Percentiles rank a stretch among this genome's conserved stretches.
Conservation (phyloP, 2,113 vertebrate species). For the Eolophus roseicapilla region DNA sequence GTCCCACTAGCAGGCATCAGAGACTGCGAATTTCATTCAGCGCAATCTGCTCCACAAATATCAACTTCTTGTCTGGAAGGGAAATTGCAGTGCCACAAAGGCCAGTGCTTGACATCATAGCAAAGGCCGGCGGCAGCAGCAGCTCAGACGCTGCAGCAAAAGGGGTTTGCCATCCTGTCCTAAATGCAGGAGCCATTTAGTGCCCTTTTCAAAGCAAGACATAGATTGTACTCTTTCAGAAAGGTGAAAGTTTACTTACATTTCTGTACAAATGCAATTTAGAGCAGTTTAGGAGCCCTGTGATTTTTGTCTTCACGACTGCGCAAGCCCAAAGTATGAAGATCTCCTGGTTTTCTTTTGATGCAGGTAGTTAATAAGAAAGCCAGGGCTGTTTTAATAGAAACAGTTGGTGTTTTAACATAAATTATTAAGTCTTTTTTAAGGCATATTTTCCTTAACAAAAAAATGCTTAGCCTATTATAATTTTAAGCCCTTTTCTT, state of each 20-base stretch:
- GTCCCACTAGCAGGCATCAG: constrained; percentile 65
- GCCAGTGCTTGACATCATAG: constrained; percentile 37
- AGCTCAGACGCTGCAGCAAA: constrained; percentile 12
- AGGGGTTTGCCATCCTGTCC: neutral
- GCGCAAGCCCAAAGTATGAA: neutral
- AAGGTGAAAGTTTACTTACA: constrained; percentile 48
- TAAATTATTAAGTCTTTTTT: neutral
- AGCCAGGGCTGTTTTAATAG: neutral
- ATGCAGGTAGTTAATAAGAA: neutral
- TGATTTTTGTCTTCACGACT: neutral
- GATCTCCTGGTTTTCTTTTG: neutral
- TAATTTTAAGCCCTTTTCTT: neutral
- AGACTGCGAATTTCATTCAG: constrained; percentile 54
- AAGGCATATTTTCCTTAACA: neutral
- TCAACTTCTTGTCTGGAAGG: constrained; percentile 26
- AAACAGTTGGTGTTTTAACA: neutral
- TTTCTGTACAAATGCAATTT: constrained; percentile 29
- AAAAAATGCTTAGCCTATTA: neutral
- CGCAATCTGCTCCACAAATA: constrained; percentile 36
- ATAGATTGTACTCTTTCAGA: constrained; percentile 30
- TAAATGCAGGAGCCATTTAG: constrained; percentile 25
- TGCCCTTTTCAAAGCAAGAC: constrained; percentile 58
- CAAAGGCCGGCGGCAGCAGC: constrained; percentile 54
- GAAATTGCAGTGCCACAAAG: constrained; percentile 26
- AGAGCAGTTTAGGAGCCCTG: neutral